These are phyloP conservation scores for Baryphthengus martii DNA, from an alignment of 2,113 vertebrate genomes.

Conservation along the genomic window DNA sequence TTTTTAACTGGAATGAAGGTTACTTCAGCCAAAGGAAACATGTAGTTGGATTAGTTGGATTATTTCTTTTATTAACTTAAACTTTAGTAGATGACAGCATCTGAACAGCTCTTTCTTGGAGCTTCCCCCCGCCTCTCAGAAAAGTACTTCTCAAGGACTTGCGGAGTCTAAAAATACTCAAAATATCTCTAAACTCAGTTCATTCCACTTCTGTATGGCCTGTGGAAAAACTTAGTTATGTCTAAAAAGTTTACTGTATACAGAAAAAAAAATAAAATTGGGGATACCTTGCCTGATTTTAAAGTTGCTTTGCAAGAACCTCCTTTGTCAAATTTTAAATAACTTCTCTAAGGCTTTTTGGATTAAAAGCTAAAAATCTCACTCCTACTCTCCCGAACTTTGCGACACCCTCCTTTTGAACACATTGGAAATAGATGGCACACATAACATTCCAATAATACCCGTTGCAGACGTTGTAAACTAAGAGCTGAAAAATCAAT, in stretches of 20 bases:
- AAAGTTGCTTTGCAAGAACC: background rate
- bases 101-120: background rate
- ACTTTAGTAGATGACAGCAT: background rate
- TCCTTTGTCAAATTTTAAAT: background rate
- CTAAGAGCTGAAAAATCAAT: background rate
- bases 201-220: background rate
- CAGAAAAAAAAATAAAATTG: background rate
- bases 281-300: background rate
- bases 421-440: background rate
- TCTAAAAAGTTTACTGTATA: background rate
- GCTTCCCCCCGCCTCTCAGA: background rate
- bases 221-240: background rate
- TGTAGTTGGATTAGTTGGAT: background rate
- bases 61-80: background rate
- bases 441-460: background rate
- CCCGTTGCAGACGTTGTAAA: background rate
- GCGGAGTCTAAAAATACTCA: background rate
- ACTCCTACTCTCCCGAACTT: background rate
- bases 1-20: background rate
- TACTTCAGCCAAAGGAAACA: background rate
- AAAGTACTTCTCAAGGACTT: background rate
- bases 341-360: background rate
- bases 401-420: background rate
- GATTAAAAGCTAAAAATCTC: background rate
- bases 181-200: background rate